phyloP scores from a whole-genome alignment of 2,113 vertebrate species.

The Sturnira hondurensis region DNA sequence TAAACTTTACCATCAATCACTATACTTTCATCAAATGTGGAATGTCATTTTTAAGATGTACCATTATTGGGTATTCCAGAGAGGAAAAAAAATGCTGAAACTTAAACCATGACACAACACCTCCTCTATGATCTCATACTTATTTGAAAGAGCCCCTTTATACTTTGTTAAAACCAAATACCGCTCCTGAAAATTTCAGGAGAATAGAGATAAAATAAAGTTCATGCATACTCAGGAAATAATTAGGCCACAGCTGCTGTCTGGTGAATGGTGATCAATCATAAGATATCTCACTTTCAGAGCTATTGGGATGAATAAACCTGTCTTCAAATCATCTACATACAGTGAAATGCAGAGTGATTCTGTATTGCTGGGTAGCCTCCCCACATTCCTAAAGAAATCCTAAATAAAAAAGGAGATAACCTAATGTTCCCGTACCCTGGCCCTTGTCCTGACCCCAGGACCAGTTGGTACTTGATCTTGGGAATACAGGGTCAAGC shows the following conservation, averaged over 20 bases:
- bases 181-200: background rate
- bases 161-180: background rate
- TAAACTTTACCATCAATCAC: background rate
- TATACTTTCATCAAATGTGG: background rate
- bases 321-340: constrained; percentile 70
- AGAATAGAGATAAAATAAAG: background rate
- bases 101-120: background rate
- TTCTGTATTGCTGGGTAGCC: constrained; percentile 67
- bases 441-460: constrained; percentile 72
- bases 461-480: background rate
- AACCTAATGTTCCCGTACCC: constrained; percentile 73
- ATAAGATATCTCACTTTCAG: background rate
- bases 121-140: background rate
- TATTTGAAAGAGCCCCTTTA: background rate
- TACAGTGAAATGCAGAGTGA: constrained; percentile 69
- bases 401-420: constrained; percentile 28
- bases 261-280: background rate
- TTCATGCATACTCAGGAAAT: background rate
- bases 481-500: background rate
- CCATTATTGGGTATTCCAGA: background rate
- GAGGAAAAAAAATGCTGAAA: background rate
- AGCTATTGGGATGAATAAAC: background rate
- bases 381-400: constrained; percentile 69
- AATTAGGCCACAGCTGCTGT: background rate
- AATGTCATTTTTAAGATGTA: background rate